Conservation (phyloP, 2,113 vertebrate species). For the Rattus norvegicus region DNA sequence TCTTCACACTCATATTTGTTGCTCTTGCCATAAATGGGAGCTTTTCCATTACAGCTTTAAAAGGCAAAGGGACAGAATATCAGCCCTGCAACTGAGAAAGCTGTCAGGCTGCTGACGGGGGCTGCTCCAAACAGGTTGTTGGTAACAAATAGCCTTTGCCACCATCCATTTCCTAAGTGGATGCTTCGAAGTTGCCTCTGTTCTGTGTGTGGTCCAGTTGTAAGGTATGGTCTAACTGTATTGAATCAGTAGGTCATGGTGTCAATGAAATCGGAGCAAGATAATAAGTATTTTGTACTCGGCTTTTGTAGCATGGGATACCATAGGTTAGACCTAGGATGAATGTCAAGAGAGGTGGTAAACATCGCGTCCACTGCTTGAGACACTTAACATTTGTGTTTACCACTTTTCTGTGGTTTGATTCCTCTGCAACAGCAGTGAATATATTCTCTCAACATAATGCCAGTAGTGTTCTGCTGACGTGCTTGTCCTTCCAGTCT, state of each 20-base stretch:
- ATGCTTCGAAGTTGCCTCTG: background rate
- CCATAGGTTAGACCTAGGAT: background rate
- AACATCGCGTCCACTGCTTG: too few relatives aligned
- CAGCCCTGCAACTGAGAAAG: background rate
- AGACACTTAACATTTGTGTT: rapidly evolving
- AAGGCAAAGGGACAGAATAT: background rate
- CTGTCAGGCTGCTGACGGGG: background rate
- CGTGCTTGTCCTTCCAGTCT: too few relatives aligned
- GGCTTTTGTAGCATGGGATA: background rate
- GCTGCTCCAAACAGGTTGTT: background rate
- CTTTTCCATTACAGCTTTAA: background rate
- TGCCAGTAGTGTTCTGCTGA: background rate
- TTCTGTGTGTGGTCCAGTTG: background rate
- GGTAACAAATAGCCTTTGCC: background rate
- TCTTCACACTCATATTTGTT: background rate
- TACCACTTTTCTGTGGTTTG: background rate
- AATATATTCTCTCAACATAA: background rate
- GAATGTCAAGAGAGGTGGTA: background rate
- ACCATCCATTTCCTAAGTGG: background rate
- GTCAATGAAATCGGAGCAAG: background rate
- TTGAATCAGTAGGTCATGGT: background rate
- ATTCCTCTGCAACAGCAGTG: background rate
- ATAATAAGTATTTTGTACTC: background rate
- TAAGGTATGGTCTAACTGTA: background rate
- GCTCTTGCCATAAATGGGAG: background rate